Conservation (phyloP, 2,888 invertebrate genomes). For the Deroplatys truncata region DNA sequence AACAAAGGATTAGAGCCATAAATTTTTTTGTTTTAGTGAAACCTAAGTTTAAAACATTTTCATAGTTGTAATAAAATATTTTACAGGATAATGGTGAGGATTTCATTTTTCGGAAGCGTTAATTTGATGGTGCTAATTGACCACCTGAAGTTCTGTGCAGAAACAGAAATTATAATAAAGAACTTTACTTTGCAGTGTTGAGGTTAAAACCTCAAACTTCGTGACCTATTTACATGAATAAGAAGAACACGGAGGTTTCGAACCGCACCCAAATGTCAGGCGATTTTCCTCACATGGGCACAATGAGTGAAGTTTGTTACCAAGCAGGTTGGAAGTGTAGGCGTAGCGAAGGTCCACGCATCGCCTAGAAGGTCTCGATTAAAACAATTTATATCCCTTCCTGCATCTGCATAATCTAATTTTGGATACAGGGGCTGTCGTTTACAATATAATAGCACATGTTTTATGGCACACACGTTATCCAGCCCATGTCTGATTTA, state of each 20-base stretch:
- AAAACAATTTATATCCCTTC: not conserved
- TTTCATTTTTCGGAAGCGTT: too few relatives aligned
- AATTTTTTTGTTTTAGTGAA: too few relatives aligned
- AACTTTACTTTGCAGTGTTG: not conserved
- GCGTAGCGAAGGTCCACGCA: not conserved
- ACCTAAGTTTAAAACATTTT: too few relatives aligned
- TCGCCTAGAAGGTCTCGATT: not conserved
- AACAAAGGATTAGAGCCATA: too few relatives aligned
- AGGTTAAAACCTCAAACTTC: not conserved
- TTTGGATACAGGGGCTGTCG: not conserved
- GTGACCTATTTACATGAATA: not conserved
- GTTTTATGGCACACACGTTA: not conserved
- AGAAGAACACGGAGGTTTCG: too few relatives aligned
- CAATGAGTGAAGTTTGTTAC: not conserved
- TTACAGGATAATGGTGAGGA: too few relatives aligned
- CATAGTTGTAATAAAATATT: too few relatives aligned
- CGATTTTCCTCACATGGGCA: not conserved
- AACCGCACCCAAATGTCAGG: not conserved
- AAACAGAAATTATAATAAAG: not conserved
- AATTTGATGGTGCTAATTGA: too few relatives aligned
- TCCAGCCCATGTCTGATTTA: not conserved
- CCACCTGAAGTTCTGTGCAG: too few relatives aligned
- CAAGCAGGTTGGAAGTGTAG: not conserved
- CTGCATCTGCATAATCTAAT: not conserved
- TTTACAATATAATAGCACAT: not conserved